A percentile compares a stretch with the other conserved stretches of the same genome.
These are phyloP conservation scores for Dugesia japonica DNA, from an alignment of 2,888 invertebrate species.

Conservation along the genomic window DNA sequence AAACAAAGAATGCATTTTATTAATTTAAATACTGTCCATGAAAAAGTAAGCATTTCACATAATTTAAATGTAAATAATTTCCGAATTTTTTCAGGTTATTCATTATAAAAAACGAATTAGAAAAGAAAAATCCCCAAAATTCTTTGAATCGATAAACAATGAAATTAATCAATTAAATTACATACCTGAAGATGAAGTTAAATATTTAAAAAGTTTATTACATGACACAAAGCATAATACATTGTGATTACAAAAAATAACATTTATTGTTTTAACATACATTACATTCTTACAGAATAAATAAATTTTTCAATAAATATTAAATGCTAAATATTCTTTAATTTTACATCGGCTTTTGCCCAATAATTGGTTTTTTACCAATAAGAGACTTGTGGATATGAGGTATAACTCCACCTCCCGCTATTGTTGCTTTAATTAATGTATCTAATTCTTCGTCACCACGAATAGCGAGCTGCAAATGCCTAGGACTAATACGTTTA, in stretches of 20 bases:
- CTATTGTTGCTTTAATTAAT: slow-evolving; percentile 96
- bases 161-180: too few species aligned
- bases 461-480: slow-evolving; percentile 93
- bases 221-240: too few species aligned
- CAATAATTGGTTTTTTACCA: slow-evolving; percentile 29
- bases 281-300: slow-evolving; percentile 4
- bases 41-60: neutral
- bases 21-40: neutral
- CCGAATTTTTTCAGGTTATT: too few species aligned
- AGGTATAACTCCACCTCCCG: slow-evolving; percentile 88
- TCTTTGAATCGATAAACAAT: too few species aligned
- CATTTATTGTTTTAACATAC: slow-evolving; percentile 8
- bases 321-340: too few species aligned
- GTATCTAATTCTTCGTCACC: slow-evolving; percentile 99
- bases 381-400: slow-evolving; percentile 35
- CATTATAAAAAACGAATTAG: too few species aligned
- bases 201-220: too few species aligned
- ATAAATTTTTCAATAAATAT: too few species aligned
- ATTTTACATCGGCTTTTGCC: slow-evolving; percentile 23
- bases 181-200: too few species aligned
- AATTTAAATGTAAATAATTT: too few species aligned
- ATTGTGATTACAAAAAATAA: neutral
- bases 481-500: slow-evolving; percentile 96
- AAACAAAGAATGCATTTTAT: neutral
- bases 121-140: too few species aligned